Conservation (phyloP, 2,113 vertebrate species). For the Myxocyprinus asiaticus region DNA sequence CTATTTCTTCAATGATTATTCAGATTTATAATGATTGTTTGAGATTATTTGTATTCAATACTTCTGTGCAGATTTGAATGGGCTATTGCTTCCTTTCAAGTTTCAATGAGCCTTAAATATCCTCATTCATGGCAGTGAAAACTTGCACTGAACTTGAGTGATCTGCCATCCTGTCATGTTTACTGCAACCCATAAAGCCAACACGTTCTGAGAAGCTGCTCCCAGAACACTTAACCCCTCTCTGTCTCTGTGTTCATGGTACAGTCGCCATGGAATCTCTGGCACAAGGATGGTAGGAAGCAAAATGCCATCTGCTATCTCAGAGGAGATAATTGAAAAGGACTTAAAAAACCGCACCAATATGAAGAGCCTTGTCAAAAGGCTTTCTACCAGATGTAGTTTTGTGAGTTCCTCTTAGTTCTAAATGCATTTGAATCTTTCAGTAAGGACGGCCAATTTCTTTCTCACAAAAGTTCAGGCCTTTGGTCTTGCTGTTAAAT, state of each 20-base stretch:
- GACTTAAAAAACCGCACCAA: neutral
- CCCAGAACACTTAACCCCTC: slow-evolving; percentile 28
- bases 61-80: neutral
- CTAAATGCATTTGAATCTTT: neutral
- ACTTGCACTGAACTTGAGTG: neutral
- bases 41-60: neutral
- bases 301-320: slow-evolving; percentile 38
- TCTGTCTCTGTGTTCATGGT: slow-evolving; percentile 20
- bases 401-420: no score
- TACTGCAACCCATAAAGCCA: slow-evolving; percentile 31
- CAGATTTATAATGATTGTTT: neutral
- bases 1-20: no score
- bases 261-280: slow-evolving; percentile 4
- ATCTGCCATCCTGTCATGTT: slow-evolving; percentile 34
- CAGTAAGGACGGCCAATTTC: neutral
- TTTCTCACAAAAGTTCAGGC: neutral
- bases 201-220: slow-evolving; percentile 9
- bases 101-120: neutral
- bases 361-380: slow-evolving; percentile 12
- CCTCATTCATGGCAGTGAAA: neutral
- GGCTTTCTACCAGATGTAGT: neutral
- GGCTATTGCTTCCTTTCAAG: neutral
- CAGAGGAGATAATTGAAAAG: slow-evolving; percentile 12
- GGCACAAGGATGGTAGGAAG: slow-evolving; percentile 21
- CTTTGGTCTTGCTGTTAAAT: slow-evolving; percentile 15